A percentile compares a stretch with the other conserved stretches of the same genome.
phyloP scores from a whole-genome alignment of 2,797 vertebrate genomes.

The Antennarius maculatus region DNA sequence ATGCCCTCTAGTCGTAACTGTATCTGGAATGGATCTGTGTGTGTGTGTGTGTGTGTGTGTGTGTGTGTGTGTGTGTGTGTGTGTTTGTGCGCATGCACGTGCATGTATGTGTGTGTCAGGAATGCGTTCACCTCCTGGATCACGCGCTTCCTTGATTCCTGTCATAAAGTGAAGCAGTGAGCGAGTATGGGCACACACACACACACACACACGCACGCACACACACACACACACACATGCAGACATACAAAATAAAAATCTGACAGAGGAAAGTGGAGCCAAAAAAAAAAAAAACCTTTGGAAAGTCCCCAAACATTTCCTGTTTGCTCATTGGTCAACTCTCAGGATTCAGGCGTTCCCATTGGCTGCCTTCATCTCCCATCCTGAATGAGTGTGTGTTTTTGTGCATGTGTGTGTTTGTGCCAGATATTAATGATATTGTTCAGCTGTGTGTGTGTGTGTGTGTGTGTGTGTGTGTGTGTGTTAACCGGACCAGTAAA shows the following conservation, averaged over 20 bases:
- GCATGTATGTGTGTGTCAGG: not conserved
- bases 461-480: slow-evolving; percentile 11
- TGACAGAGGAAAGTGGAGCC: slow-evolving; percentile 43
- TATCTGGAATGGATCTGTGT: slow-evolving; percentile 23
- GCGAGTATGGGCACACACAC: not conserved
- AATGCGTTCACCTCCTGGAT: slow-evolving; percentile 21
- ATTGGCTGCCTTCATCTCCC: slow-evolving; percentile 58
- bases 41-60: slow-evolving; percentile 7
- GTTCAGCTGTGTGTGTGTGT: slow-evolving; percentile 54
- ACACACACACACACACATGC: slow-evolving; percentile 4
- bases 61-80: not conserved
- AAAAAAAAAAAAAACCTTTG: slow-evolving; percentile 42
- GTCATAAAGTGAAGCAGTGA: slow-evolving; percentile 50
- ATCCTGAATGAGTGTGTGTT: slow-evolving; percentile 17
- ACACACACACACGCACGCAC: not conserved
- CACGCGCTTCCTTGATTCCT: slow-evolving; percentile 46
- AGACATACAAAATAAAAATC: slow-evolving; percentile 39
- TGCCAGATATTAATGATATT: slow-evolving; percentile 69
- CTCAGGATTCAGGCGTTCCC: slow-evolving; percentile 41
- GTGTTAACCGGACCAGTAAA: not conserved
- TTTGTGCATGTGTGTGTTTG: slow-evolving; percentile 16
- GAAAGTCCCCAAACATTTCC: slow-evolving; percentile 75
- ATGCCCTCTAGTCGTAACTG: slow-evolving; percentile 16
- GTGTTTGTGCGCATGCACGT: not conserved
- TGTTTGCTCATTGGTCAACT: slow-evolving; percentile 62